Evolutionary conservation across 2,113 vertebrate genomes (phyloP).

Genomic region (Rhinolophus ferrumequinum): DNA sequence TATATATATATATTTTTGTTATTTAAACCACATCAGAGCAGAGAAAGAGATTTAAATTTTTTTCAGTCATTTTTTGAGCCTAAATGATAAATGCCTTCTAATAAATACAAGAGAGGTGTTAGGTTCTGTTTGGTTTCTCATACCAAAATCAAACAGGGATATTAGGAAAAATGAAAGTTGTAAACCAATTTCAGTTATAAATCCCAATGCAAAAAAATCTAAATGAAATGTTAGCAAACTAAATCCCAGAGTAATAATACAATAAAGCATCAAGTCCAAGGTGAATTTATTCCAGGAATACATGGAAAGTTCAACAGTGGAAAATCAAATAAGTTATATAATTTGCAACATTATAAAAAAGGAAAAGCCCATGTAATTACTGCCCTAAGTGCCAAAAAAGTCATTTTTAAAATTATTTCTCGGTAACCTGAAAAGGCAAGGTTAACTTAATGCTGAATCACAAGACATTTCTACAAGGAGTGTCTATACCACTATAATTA

Average conservation of each 20-base stretch:
- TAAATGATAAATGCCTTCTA: slow-evolving; percentile 53
- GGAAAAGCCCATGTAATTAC: not conserved
- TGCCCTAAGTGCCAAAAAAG: not conserved
- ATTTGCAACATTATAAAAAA: not conserved
- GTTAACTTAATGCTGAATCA: not conserved
- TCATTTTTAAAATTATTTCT: slow-evolving; percentile 7
- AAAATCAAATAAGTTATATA: slow-evolving; percentile 36
- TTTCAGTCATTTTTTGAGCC: not conserved
- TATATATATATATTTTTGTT: not conserved
- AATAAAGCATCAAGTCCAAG: not conserved
- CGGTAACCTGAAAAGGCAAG: not conserved
- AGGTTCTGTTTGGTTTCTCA: not conserved
- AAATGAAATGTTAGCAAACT: slow-evolving; percentile 27
- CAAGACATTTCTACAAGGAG: not conserved
- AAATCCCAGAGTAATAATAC: not conserved
- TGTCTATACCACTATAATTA: not conserved
- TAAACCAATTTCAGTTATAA: not conserved
- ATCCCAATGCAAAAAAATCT: not conserved
- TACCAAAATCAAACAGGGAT: not conserved
- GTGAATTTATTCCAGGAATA: not conserved
- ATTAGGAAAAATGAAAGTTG: not conserved
- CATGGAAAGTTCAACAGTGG: not conserved
- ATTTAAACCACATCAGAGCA: not conserved
- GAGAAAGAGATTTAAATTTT: not conserved
- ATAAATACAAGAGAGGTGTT: not conserved